A percentile compares a stretch with the other conserved stretches of the same genome.
Evolutionary conservation across 2,797 vertebrate genomes (phyloP).

Genomic region (Catharus ustulatus): DNA sequence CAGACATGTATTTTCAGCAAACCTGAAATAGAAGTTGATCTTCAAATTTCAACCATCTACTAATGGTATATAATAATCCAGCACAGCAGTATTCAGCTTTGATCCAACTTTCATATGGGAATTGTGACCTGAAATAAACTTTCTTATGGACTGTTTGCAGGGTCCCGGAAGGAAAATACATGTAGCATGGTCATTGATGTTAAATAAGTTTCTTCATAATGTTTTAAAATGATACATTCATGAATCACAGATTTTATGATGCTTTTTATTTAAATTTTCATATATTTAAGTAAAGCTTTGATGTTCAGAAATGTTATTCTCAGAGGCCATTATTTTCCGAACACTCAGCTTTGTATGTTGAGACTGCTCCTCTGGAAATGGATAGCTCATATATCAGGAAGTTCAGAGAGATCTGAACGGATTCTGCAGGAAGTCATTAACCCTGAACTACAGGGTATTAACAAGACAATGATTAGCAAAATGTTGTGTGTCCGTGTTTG

Average conservation of each 20-base stretch:
- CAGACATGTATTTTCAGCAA: neutral
- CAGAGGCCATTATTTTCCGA: neutral
- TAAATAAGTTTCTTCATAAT: neutral
- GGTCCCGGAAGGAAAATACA: neutral
- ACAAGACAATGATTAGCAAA: neutral
- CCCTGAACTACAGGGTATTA: fast-evolving
- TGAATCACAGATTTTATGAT: neutral
- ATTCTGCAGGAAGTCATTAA: neutral
- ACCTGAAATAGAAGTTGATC: neutral
- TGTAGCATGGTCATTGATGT: neutral
- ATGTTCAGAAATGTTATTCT: neutral
- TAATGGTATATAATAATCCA: neutral
- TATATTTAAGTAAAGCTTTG: neutral
- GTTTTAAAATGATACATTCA: neutral
- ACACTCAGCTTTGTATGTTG: neutral
- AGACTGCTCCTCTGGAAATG: neutral
- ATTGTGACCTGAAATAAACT: neutral
- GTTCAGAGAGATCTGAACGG: neutral
- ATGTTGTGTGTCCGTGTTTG: neutral
- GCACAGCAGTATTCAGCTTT: neutral
- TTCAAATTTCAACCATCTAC: neutral
- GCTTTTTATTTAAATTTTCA: neutral
- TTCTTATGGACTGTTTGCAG: neutral
- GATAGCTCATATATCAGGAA: neutral
- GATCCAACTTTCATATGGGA: neutral